Conservation (phyloP, 2,888 invertebrate genomes). For the Meiosimyza platycephala region DNA sequence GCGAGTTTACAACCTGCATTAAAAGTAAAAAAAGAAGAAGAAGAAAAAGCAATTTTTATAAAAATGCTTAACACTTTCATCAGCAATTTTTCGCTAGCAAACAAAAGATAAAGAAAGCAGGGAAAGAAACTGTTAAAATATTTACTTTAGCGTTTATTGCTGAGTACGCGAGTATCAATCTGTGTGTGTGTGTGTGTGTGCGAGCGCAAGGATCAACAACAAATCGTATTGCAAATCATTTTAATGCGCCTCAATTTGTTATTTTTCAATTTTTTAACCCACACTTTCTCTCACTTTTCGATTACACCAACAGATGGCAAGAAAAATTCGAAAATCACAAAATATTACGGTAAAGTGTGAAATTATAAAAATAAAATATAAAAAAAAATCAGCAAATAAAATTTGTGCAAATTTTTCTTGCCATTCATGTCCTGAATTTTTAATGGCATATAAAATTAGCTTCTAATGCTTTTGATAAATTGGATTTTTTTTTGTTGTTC, state of each 20-base stretch:
- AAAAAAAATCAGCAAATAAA: not conserved
- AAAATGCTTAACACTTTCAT: not conserved
- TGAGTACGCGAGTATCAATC: conserved; percentile 12
- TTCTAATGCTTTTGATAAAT: conserved; percentile 21
- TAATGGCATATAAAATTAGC: conserved; percentile 32
- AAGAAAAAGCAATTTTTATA: conserved; percentile 40
- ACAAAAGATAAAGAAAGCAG: not conserved
- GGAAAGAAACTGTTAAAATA: conserved; percentile 19
- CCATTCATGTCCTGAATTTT: conserved; percentile 36
- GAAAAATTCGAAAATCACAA: too few relatives aligned
- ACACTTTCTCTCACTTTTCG: conserved; percentile 2
- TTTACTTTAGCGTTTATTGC: conserved; percentile 24
- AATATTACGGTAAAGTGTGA: not conserved
- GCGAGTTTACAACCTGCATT: conserved; percentile 77
- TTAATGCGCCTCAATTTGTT: conserved; percentile 43
- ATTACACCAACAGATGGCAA: not conserved
- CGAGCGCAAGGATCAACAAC: not conserved
- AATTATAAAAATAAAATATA: not conserved
- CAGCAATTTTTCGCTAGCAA: not conserved
- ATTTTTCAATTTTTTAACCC: conserved; percentile 29
- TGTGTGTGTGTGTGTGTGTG: conserved; percentile 6
- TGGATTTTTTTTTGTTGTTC: not conserved
- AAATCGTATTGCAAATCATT: conserved; percentile 42
- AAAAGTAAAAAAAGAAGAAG: conserved; percentile 41
- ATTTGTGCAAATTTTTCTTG: conserved; percentile 2